Evolutionary conservation across 1,140 invertebrate genomes (phyloP), one percentile per base, ranked within the genome.

Genomic region (Drosophila quadrilineata): DNA sequence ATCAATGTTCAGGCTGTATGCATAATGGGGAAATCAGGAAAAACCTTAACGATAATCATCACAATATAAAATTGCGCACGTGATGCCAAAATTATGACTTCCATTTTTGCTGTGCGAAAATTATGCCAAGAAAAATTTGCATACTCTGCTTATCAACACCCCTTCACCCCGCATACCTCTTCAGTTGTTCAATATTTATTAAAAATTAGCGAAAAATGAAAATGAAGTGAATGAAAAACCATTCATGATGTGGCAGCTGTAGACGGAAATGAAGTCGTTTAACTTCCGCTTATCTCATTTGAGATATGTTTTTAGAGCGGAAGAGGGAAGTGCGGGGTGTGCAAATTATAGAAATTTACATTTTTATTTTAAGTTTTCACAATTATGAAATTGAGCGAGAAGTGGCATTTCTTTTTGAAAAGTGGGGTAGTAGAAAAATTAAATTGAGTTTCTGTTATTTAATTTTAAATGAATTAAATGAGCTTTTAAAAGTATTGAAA

Each of bases 171-270:
- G 0, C 9, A n/a, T 12, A 8, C 10, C 35, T 29, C 35, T 21
- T 35, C 43, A 59, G 46, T 57, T 35, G 33, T 59, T 72, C 68
- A 82, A 82, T 82, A 68, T 85, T 82, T 82, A 72, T 85, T 68
- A 71, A 68, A 75, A 85, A 75, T 85, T 85, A 71, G 63, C 75
- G 85, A 85, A 74, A 85, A 66, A n/a, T n/a, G 79, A 79, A 85
- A 79, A 73, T 77, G 54, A 62, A 75, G 45, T 71, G 35, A 35
- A 35, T 63, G 35, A 17, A 64, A 71, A 48, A 31, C 38, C 35
- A 64, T 59, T 72, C 21, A 4, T 6, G 17, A 16, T 35, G 12
- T 46, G 56, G 41, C 19, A 22, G 9, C n/a, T 8, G 19, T 35
- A 49, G 73, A 12, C 35, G 22, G 43, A 26, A 14, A 8, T 6